Evolutionary conservation across 2,888 invertebrate genomes (phyloP).

Genomic region (Phortica magna): DNA sequence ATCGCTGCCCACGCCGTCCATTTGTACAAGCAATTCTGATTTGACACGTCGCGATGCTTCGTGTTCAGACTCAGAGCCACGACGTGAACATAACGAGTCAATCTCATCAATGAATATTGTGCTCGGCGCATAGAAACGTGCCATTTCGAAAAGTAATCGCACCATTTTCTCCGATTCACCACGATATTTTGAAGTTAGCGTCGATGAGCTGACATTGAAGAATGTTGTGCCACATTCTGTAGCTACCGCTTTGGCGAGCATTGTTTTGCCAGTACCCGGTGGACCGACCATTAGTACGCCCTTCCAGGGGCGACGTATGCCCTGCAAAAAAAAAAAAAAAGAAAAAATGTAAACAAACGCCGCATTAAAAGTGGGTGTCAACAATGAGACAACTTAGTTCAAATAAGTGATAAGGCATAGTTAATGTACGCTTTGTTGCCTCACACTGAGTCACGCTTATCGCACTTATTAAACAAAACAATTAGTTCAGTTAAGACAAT

Average conservation of each 20-base stretch:
- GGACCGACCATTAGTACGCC: conserved; percentile 97
- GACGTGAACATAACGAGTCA: conserved; percentile 95
- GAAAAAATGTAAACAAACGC: background rate
- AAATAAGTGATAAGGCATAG: conserved; percentile 30
- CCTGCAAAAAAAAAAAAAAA: conserved; percentile 79
- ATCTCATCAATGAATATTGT: conserved; percentile 99
- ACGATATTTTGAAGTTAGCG: conserved; percentile 97
- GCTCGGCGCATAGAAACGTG: conserved; percentile 97
- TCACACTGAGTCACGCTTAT: background rate
- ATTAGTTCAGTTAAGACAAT: background rate
- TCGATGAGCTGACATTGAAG: conserved; percentile 97
- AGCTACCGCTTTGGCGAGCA: conserved; percentile 98
- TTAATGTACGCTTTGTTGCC: no score
- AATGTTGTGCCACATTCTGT: conserved; percentile 99
- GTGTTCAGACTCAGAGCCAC: conserved; percentile 97
- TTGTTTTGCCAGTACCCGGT: conserved; percentile 94
- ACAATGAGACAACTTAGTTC: background rate
- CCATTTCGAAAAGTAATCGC: conserved; percentile 97
- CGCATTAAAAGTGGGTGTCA: no score
- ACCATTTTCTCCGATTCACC: conserved; percentile 99
- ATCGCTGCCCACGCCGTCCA: conserved; percentile 93
- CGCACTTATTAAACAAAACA: background rate
- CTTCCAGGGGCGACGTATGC: conserved; percentile 97
- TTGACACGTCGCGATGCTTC: conserved; percentile 98
- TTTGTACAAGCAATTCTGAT: conserved; percentile 97